Base-by-base conservation (phyloP, 2,888 invertebrate genomes). In the Mechanitis mazaeus region DNA sequence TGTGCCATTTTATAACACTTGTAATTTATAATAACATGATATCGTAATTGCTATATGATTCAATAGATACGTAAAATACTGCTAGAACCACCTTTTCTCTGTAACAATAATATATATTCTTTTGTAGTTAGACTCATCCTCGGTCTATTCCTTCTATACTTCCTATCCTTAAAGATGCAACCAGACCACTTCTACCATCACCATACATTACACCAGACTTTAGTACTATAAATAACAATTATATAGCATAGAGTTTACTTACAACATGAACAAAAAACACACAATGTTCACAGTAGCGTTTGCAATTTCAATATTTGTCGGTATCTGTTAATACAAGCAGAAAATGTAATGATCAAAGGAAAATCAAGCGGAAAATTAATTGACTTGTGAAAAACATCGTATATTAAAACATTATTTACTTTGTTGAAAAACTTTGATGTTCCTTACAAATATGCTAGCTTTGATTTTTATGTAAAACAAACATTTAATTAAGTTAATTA, bases 371-470 rank as follows among this genome's bases (percentile, higher is more conserved):
- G 31, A 31, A 50, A 50, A 50, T 50, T 50, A 50, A 50, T 50
- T 50, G 50, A 50, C 50, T 50, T 50, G 50, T 50, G 31, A 31
- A 50, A 31, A 50, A 50, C 50, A 50, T 31, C 50, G 50, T 31
- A 50, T 50, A 47, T 28, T 28, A 20, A 6, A n/a, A 50, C 28
- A 50, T 50, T 50, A 50, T 50, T 50, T 50, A 31, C 31, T 31
- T 50, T 50, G 50, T 31, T 50, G 28, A 50, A 50, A 50, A 31
- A 50, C 50, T 50, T 50, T 50, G 50, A 50, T 50, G 50, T 50
- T 50, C 50, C 9, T 9, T n/a, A 50, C 50, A 50, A 50, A 50
- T 31, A 50, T 31, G 3, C 31, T 31, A 2, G 47, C 20, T 50
- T 50, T 28, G 28, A n/a, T 28, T 50, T 31, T 31, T 31, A 31